These are phyloP conservation scores for Onychostoma macrolepis DNA, from an alignment of 2,113 vertebrate species.

Conservation along the genomic window DNA sequence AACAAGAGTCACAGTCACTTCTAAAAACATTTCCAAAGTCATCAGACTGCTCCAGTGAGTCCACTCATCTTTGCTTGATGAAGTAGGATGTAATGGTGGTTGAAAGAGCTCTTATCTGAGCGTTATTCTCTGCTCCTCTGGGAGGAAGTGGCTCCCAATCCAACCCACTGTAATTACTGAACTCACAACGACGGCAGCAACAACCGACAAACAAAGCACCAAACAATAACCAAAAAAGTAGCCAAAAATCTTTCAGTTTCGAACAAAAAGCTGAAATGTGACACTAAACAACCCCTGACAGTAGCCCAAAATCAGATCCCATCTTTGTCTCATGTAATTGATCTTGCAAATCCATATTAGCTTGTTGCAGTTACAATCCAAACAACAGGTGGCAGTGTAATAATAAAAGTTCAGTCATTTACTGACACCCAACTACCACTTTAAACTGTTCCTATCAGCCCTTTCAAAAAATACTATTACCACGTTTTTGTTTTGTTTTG, in stretches of 20 bases:
- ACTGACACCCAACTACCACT: neutral
- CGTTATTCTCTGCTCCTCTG: slow-evolving; percentile 19
- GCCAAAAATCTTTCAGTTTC: neutral
- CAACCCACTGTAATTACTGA: slow-evolving; percentile 32
- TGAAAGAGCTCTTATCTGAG: slow-evolving; percentile 33
- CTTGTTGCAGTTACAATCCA: neutral
- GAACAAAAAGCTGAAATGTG: neutral
- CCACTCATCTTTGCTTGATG: neutral
- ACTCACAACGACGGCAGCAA: slow-evolving; percentile 2
- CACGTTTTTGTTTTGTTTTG: no score
- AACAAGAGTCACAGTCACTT: neutral
- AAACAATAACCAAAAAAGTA: neutral
- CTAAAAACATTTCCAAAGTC: neutral
- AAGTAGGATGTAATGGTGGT: neutral
- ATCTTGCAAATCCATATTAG: neutral
- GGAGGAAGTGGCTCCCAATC: slow-evolving; percentile 41
- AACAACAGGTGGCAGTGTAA: slow-evolving; percentile 43
- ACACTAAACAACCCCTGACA: neutral
- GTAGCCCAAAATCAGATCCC: neutral
- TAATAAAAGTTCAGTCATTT: neutral
- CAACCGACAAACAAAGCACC: slow-evolving; percentile 15
- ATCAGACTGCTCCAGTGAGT: neutral
- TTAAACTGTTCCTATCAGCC: neutral
- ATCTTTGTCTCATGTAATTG: neutral
- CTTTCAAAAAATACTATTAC: neutral